phyloP scores from a whole-genome alignment of 2,113 vertebrate species.

The Mesoclemmys tuberculata region DNA sequence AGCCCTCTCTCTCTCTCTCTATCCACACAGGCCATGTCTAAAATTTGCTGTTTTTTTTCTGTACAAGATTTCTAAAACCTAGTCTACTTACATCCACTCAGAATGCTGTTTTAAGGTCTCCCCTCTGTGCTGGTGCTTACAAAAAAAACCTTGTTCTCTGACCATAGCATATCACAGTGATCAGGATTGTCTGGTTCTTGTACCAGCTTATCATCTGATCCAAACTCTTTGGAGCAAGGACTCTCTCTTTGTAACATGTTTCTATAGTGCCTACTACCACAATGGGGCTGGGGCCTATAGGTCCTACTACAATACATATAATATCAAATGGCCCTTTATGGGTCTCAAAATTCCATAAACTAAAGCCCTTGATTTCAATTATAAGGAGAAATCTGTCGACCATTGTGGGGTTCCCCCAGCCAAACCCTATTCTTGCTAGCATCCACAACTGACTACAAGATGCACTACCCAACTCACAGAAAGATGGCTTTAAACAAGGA shows the following conservation, averaged over 20 bases:
- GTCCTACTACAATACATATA: background rate
- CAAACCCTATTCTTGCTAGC: background rate
- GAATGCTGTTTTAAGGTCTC: background rate
- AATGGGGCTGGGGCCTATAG: background rate
- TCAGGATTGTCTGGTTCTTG: background rate
- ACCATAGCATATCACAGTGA: background rate
- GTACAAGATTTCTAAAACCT: background rate
- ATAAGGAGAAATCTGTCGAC: background rate
- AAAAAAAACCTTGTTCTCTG: background rate
- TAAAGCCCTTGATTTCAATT: background rate
- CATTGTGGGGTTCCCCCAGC: background rate
- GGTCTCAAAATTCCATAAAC: background rate
- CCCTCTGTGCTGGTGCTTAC: background rate
- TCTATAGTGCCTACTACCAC: background rate
- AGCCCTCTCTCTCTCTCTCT: background rate
- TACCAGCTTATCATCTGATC: background rate
- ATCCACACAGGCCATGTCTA: background rate
- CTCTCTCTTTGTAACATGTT: background rate
- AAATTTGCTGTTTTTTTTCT: background rate
- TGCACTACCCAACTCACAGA: rapidly evolving
- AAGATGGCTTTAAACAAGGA: background rate
- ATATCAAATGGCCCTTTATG: background rate
- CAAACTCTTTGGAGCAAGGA: background rate
- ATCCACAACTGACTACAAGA: background rate
- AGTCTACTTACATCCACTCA: background rate